phyloP scores from a whole-genome alignment of 2,888 invertebrate species.

The Cryptocheilus praepositus region DNA sequence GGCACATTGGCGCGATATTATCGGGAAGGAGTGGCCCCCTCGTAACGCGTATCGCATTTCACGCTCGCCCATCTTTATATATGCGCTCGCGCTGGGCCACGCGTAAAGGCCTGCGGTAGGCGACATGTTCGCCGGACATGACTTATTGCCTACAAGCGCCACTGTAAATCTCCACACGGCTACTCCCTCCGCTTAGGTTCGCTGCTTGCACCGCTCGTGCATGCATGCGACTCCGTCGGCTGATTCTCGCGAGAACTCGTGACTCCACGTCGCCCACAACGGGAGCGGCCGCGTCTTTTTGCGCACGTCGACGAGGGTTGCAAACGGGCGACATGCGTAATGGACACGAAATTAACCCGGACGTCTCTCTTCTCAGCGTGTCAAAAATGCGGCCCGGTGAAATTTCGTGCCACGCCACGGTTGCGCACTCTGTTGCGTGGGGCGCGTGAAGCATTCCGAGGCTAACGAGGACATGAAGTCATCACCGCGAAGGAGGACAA shows the following conservation, averaged over 20 bases:
- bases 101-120: slow-evolving; percentile 64
- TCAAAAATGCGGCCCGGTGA: no score
- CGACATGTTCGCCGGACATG: slow-evolving; percentile 66
- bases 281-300: no score
- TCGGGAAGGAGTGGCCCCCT: slow-evolving; percentile 62
- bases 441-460: no score
- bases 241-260: slow-evolving; percentile 30
- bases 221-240: slow-evolving; percentile 43
- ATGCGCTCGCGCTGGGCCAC: slow-evolving; percentile 52
- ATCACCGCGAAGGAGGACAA: no score
- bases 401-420: background rate
- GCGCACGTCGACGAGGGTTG: slow-evolving; percentile 5
- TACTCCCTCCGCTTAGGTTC: slow-evolving; percentile 39
- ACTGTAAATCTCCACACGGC: slow-evolving; percentile 62
- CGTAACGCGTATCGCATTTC: slow-evolving; percentile 60
- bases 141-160: slow-evolving; percentile 70
- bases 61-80: slow-evolving; percentile 54
- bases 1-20: slow-evolving; percentile 61
- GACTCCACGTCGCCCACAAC: no score
- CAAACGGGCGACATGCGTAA: background rate
- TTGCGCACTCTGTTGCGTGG: no score
- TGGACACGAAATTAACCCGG: slow-evolving; percentile 23
- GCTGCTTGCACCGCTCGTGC: slow-evolving; percentile 8
- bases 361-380: background rate
- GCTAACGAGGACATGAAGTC: no score